Evolutionary conservation across 2,113 vertebrate genomes (phyloP).

Genomic region (Carettochelys insculpta): DNA sequence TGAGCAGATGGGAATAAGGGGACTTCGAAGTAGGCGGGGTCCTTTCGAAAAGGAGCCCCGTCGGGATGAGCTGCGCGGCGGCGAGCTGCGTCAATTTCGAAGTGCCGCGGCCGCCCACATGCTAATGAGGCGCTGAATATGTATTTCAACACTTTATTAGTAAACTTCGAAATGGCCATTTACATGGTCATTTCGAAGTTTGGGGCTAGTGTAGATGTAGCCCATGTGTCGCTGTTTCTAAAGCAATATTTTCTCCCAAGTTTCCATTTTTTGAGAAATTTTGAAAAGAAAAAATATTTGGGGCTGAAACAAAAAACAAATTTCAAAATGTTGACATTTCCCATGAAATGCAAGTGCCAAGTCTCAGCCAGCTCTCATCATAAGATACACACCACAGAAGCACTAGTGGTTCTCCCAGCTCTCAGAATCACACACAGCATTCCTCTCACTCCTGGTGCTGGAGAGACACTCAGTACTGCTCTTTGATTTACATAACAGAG

Average conservation of each 20-base stretch:
- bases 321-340: neutral
- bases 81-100: too few relatives aligned
- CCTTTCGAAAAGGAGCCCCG: too few relatives aligned
- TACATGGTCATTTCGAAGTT: too few relatives aligned
- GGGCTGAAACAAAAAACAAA: neutral
- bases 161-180: too few relatives aligned
- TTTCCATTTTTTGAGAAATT: neutral
- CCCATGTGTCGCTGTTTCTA: neutral
- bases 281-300: neutral
- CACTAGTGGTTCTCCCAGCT: neutral
- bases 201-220: too few relatives aligned
- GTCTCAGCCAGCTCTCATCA: neutral
- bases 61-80: too few relatives aligned
- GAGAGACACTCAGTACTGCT: neutral
- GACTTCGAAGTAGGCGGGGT: too few relatives aligned
- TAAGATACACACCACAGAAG: neutral
- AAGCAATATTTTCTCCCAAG: neutral
- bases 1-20: too few relatives aligned
- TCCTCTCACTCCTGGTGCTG: neutral
- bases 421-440: neutral
- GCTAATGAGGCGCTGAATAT: too few relatives aligned
- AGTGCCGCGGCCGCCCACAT: too few relatives aligned
- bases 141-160: too few relatives aligned
- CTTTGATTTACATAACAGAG: neutral
- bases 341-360: neutral